phyloP scores from a whole-genome alignment of 2,113 vertebrate species.

The Andinoacara biseriatus region DNA sequence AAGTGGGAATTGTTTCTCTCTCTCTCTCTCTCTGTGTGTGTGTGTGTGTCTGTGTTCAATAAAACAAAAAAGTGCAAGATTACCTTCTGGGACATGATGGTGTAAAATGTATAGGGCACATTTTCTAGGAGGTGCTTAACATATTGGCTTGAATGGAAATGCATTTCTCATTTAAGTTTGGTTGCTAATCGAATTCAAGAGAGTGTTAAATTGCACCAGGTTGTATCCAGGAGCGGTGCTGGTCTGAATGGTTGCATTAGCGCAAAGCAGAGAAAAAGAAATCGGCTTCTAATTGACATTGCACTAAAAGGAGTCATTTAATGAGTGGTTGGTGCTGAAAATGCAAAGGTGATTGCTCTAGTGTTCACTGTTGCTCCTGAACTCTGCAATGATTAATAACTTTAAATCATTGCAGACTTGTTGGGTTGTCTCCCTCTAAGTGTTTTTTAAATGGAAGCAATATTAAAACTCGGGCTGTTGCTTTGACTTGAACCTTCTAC shows the following conservation, averaged over 20 bases:
- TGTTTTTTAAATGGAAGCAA: no score
- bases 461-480: no score
- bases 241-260: neutral
- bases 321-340: constrained; percentile 1
- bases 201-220: neutral
- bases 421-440: no score
- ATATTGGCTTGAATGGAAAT: neutral
- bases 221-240: neutral
- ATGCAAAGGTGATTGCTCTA: neutral
- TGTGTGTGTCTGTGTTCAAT: neutral
- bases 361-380: neutral
- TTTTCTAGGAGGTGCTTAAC: neutral
- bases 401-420: neutral
- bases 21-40: neutral
- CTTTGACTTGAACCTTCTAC: no score
- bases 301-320: constrained; percentile 7
- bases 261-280: constrained; percentile 3
- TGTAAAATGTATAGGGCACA: neutral
- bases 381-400: neutral
- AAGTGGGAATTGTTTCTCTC: constrained; percentile 21
- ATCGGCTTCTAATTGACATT: neutral
- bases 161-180: neutral
- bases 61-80: neutral
- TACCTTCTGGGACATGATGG: neutral
- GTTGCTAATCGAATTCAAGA: neutral